Base-by-base conservation (phyloP, 2,888 invertebrate genomes). In the Scotopteryx bipunctaria region DNA sequence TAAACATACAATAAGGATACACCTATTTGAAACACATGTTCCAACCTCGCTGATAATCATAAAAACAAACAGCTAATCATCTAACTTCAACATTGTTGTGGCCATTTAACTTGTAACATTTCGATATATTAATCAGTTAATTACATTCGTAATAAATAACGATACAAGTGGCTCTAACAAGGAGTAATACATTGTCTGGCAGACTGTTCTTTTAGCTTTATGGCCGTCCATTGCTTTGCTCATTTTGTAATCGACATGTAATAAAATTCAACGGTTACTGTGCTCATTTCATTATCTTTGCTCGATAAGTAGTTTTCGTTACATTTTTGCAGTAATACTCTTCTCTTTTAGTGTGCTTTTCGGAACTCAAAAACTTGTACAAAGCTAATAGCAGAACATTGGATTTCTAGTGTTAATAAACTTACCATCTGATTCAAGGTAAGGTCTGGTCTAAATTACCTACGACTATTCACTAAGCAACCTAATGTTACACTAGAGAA, bases 181-280 rank as follows among this genome's bases (percentile, higher is more conserved):
- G 53, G 55, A 67, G 61, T 55, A 50, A 69, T 80, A 86, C 86
- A 82, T 72, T 81, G 84, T 84, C 68, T 50, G 48, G 13, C 33
- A 37, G 40, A 50, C 35, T 51, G 41, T 51, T 52, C 56, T 13
- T 49, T 43, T 29, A 31, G 16, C 40, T 86, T 87, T 86, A 85
- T 74, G 71, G 71, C 75, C 81, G 82, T 79, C 83, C 77, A 82
- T 83, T 79, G 70, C 69, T 64, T 58, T 61, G 71, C 74, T 71
- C 68, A 80, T 86, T 83, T 83, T 81, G 82, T 73, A 86, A 83
- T 84, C 75, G 75, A 73, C 66, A 68, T 59, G 75, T 75, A 83
- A 84, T 86, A 86, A 85, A 87, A 81, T 68, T 74, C 70, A 69
- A 78, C 37, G 16, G 49, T 81, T 81, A 83, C 80, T 80, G 77